Evolutionary conservation across 2,888 invertebrate species (phyloP).

Genomic region (Rapana venosa): DNA sequence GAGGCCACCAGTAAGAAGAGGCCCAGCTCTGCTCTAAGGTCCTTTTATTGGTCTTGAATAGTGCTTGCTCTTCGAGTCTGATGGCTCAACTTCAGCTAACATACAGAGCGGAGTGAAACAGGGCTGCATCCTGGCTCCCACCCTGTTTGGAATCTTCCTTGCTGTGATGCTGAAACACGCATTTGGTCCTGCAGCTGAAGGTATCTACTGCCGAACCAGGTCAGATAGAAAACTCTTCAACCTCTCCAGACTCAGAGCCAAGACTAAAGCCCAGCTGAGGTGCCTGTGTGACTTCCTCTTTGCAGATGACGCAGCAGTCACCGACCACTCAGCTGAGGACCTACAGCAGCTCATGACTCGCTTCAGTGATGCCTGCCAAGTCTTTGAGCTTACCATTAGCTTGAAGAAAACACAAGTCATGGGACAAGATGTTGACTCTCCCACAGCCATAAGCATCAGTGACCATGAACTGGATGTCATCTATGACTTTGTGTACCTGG

Average conservation of each 20-base stretch:
- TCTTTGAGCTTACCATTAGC: background rate
- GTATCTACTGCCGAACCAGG: background rate
- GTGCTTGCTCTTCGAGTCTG: too few species aligned
- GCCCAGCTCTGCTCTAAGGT: background rate
- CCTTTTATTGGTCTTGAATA: background rate
- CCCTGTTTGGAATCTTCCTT: background rate
- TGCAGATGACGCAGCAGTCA: background rate
- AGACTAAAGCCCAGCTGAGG: background rate
- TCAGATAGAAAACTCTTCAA: background rate
- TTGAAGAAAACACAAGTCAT: background rate
- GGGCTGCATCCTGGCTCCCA: background rate
- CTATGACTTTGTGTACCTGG: slow-evolving; percentile 13
- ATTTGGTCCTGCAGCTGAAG: background rate
- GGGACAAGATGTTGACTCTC: background rate
- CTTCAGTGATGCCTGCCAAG: background rate
- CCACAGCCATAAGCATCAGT: background rate
- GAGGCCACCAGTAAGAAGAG: background rate
- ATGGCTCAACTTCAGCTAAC: too few species aligned
- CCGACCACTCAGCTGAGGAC: background rate
- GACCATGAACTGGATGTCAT: background rate
- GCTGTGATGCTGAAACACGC: background rate
- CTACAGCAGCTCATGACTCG: background rate
- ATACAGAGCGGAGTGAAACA: background rate
- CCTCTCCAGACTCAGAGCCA: background rate
- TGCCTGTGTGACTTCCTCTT: background rate